Evolutionary conservation across 2,888 invertebrate genomes (phyloP).

Genomic region (Sphaerophoria taeniata): DNA sequence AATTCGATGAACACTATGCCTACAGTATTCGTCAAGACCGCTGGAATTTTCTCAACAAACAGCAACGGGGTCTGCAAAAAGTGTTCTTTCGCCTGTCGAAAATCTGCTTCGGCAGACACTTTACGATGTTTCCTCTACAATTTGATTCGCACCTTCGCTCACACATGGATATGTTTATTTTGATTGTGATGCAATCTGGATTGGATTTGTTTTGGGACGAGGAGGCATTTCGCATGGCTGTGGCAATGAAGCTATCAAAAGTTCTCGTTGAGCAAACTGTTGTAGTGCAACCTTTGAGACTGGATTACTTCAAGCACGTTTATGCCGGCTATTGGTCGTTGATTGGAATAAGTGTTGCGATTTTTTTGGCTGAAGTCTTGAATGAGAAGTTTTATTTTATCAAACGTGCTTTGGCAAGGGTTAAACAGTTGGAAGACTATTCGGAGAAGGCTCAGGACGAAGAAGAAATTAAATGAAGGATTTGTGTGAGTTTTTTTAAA

Average conservation of each 20-base stretch:
- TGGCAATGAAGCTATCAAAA: slow-evolving; percentile 76
- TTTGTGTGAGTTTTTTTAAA: neutral
- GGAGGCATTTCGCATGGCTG: slow-evolving; percentile 77
- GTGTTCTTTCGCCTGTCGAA: slow-evolving; percentile 78
- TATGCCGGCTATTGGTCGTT: slow-evolving; percentile 76
- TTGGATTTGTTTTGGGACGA: slow-evolving; percentile 80
- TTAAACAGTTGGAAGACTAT: neutral
- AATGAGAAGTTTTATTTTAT: neutral
- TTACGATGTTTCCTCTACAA: slow-evolving; percentile 75
- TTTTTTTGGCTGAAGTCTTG: slow-evolving; percentile 4
- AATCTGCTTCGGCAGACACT: slow-evolving; percentile 79
- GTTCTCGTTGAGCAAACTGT: slow-evolving; percentile 78
- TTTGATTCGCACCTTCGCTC: slow-evolving; percentile 74
- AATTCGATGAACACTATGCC: slow-evolving; percentile 76
- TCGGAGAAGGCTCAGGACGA: neutral
- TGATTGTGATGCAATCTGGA: slow-evolving; percentile 77
- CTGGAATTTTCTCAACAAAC: slow-evolving; percentile 79
- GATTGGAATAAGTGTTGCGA: slow-evolving; percentile 29
- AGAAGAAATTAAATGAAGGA: neutral
- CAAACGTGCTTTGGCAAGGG: neutral
- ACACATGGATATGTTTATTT: slow-evolving; percentile 76
- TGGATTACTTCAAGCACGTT: slow-evolving; percentile 78
- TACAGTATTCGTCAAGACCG: slow-evolving; percentile 78
- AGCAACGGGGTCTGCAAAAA: slow-evolving; percentile 76
- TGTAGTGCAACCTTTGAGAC: slow-evolving; percentile 76